These are phyloP conservation scores for Aradophagus sp. DNA, from an alignment of 1,140 invertebrate species.

Conservation along the genomic window DNA sequence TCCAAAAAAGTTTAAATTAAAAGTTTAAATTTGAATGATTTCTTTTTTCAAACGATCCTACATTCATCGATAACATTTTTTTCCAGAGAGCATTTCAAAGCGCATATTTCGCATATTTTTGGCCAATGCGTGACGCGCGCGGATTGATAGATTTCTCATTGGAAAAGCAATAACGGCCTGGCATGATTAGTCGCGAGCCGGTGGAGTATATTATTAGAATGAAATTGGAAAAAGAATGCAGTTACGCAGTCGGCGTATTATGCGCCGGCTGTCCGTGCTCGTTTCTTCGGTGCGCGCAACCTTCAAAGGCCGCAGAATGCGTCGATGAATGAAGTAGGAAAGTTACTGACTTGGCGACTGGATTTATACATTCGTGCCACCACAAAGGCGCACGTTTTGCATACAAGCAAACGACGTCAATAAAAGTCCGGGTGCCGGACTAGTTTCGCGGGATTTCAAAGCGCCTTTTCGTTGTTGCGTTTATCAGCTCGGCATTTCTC, in stretches of 20 bases:
- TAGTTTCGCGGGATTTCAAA: constrained; percentile 48
- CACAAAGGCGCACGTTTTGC: constrained; percentile 42
- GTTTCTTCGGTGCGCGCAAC: constrained; percentile 66
- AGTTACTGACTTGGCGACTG: constrained; percentile 66
- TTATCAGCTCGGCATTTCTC: constrained; percentile 34
- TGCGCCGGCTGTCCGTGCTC: constrained; percentile 53
- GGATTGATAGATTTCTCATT: constrained; percentile 4
- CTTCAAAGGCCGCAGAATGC: constrained; percentile 74
- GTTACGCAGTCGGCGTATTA: constrained; percentile 55
- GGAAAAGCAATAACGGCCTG: constrained; percentile 34
- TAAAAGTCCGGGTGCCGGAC: constrained; percentile 55
- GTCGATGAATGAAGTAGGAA: constrained; percentile 74
- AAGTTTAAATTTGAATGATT: no score
- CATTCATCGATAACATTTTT: no score
- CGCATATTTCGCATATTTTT: no score
- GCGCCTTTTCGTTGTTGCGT: constrained; percentile 36
- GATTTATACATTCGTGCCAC: constrained; percentile 59
- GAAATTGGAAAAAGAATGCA: constrained; percentile 55
- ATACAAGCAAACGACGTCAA: constrained; percentile 40
- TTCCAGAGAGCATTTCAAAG: no score
- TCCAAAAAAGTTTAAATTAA: not conserved
- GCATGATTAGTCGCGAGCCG: constrained; percentile 27
- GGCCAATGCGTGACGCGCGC: not conserved
- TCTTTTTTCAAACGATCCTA: no score
- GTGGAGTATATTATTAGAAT: constrained; percentile 52